A percentile compares a stretch with the other conserved stretches of the same genome.
phyloP scores from a whole-genome alignment of 2,113 vertebrate genomes.

The Thermophis baileyi region DNA sequence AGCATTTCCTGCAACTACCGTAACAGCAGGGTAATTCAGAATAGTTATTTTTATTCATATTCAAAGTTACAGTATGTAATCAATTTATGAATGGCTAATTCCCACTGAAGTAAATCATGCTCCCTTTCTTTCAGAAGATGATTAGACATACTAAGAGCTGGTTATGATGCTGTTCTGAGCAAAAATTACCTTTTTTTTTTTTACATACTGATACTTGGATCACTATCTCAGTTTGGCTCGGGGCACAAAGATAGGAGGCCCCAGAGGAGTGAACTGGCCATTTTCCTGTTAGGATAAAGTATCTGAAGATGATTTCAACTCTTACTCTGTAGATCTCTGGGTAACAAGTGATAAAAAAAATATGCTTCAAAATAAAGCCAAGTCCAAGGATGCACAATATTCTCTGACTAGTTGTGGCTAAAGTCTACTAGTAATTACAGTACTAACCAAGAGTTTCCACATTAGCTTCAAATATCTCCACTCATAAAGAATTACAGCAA shows the following conservation, averaged over 20 bases:
- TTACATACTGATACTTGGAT: neutral
- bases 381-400: neutral
- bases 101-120: neutral
- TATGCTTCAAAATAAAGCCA: neutral
- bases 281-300: neutral
- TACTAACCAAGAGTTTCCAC: neutral
- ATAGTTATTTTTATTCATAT: neutral
- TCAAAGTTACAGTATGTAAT: neutral
- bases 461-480: neutral
- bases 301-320: neutral
- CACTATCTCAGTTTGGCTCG: neutral
- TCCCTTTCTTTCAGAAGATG: neutral
- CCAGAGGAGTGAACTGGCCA: neutral
- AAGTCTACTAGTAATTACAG: neutral
- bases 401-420: neutral
- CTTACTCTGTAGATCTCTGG: neutral
- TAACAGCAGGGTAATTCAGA: neutral
- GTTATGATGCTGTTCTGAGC: neutral
- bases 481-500: neutral
- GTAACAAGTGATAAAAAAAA: neutral
- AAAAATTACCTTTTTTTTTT: neutral
- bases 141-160: neutral
- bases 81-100: neutral
- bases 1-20: neutral
- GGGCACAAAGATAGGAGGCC: neutral